Conservation (phyloP, 1,140 invertebrate genomes). For the Lysiphlebus fabarum region DNA sequence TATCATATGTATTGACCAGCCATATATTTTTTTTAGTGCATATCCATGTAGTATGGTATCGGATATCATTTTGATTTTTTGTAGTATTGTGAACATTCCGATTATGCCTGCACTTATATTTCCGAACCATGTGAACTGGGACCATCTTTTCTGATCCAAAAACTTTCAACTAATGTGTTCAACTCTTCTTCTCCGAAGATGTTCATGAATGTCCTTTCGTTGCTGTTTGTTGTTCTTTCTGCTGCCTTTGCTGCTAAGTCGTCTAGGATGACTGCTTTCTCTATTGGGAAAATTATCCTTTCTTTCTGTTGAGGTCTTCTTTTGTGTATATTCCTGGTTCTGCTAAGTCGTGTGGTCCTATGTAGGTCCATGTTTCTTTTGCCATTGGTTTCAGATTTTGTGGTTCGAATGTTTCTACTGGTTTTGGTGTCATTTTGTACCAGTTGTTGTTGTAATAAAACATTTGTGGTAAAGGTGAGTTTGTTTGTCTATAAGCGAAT, state of each 20-base stretch:
- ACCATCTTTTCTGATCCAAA: conserved; percentile 21
- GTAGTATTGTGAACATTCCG: conserved; percentile 15
- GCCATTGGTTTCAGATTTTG: no score
- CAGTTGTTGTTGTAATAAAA: no score
- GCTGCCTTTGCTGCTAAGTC: conserved; percentile 23
- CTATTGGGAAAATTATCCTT: no score
- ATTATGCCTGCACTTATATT: conserved; percentile 17
- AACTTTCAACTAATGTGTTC: conserved; percentile 12
- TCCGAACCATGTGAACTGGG: conserved; percentile 15
- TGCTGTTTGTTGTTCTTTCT: conserved; percentile 16
- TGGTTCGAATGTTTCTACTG: no score
- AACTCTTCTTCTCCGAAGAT: conserved; percentile 21
- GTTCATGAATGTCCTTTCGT: neutral
- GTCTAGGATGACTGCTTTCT: conserved; percentile 2
- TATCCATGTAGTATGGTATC: conserved; percentile 23
- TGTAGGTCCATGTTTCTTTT: no score
- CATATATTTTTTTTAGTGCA: conserved; percentile 21
- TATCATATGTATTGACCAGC: conserved; percentile 19
- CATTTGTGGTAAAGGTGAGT: neutral
- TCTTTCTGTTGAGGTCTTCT: no score
- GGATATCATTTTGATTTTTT: conserved; percentile 14
- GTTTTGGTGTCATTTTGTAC: no score
- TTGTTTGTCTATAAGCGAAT: conserved; percentile 27
- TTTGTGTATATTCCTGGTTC: no score
- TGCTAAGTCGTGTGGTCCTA: no score